phyloP scores from a whole-genome alignment of 2,113 vertebrate species.

The Forbesichthys agassizii region DNA sequence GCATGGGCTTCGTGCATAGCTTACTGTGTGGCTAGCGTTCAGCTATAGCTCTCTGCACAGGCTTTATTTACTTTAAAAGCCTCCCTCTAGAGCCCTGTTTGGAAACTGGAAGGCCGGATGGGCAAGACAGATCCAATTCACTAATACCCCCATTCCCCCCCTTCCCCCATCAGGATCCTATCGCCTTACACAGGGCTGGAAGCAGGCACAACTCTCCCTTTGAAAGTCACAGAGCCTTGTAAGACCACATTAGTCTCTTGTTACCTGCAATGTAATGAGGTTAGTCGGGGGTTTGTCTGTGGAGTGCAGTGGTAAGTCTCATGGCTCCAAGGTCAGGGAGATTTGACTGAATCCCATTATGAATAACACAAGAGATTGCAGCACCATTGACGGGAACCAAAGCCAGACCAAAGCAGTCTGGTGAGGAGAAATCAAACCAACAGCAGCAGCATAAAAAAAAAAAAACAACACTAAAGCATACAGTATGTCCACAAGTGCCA shows the following conservation, averaged over 20 bases:
- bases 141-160: slow-evolving; percentile 33
- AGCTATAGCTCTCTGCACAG: slow-evolving; percentile 46
- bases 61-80: slow-evolving; percentile 71
- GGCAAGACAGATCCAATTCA: slow-evolving; percentile 49
- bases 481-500: no score
- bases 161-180: slow-evolving; percentile 26
- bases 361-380: slow-evolving; percentile 13
- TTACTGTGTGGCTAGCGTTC: slow-evolving; percentile 56
- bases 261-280: slow-evolving; percentile 55
- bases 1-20: slow-evolving; percentile 60
- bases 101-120: slow-evolving; percentile 46
- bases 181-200: slow-evolving; percentile 35
- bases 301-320: slow-evolving; percentile 32
- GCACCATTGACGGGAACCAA: slow-evolving; percentile 15
- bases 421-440: neutral
- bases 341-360: slow-evolving; percentile 38
- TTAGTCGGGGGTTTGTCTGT: slow-evolving; percentile 45
- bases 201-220: slow-evolving; percentile 38
- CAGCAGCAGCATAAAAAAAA: neutral
- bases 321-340: slow-evolving; percentile 24
- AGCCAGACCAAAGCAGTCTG: neutral
- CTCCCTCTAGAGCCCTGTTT: slow-evolving; percentile 54
- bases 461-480: no score
- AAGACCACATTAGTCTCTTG: slow-evolving; percentile 56
- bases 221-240: slow-evolving; percentile 45